Evolutionary conservation across 2,113 vertebrate genomes (phyloP).

Genomic region (Paedocypris sp.): DNA sequence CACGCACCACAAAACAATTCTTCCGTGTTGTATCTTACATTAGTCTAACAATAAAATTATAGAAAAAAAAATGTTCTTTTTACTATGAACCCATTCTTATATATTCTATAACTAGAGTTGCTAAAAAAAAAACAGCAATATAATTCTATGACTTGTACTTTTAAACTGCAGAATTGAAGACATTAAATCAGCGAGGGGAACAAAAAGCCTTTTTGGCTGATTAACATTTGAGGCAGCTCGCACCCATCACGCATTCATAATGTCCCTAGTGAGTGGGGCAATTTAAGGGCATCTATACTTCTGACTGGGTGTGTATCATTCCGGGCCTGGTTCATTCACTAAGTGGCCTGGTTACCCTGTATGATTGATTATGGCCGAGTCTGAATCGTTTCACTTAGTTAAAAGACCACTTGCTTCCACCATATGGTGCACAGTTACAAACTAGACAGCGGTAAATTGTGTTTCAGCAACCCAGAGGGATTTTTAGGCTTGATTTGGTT

Average conservation of each 20-base stretch:
- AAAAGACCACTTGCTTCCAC: slow-evolving; percentile 6
- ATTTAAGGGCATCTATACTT: slow-evolving; percentile 28
- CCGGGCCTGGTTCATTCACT: slow-evolving; percentile 50
- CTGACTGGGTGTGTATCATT: slow-evolving; percentile 32
- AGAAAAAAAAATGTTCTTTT: too few species aligned
- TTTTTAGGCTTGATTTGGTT: too few species aligned
- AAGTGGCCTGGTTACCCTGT: slow-evolving; percentile 65
- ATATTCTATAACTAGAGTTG: too few species aligned
- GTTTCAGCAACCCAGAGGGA: too few species aligned
- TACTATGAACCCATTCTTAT: too few species aligned
- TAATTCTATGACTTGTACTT: too few species aligned
- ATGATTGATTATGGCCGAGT: slow-evolving; percentile 45
- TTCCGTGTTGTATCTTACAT: too few species aligned
- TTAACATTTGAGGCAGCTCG: slow-evolving; percentile 8
- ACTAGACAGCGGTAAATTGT: not conserved
- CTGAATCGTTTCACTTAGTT: not conserved
- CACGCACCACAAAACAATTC: too few species aligned
- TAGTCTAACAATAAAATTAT: too few species aligned
- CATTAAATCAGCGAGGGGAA: not conserved
- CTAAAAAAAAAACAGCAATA: too few species aligned
- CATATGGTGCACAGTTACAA: not conserved
- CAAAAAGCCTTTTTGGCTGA: slow-evolving; percentile 24
- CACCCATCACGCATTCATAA: not conserved
- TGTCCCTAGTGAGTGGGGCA: slow-evolving; percentile 15
- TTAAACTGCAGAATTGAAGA: not conserved